These are phyloP conservation scores for Strongylocentrotus purpuratus DNA, from an alignment of 35 echinoderm and acorn worm species.

Conservation along the genomic window DNA sequence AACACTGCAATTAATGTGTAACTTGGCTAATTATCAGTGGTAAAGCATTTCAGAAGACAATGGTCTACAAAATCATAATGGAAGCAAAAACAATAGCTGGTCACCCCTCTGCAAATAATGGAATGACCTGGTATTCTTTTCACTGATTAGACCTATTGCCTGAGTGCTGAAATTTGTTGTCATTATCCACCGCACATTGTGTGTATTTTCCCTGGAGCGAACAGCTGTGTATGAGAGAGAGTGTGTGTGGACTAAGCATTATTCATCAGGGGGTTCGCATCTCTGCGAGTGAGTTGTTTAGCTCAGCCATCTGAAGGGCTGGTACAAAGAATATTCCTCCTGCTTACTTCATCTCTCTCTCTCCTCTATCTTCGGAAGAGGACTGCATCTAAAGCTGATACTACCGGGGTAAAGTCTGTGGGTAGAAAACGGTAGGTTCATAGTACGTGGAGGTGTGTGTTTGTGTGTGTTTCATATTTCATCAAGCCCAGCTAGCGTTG, in stretches of 20 bases:
- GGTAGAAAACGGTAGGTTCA: not conserved
- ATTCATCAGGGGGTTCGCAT: not conserved
- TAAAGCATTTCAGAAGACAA: not conserved
- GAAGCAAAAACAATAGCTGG: not conserved
- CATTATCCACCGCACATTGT: not conserved
- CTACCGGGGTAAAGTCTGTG: not conserved
- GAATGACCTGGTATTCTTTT: not conserved
- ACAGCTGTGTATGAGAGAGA: not conserved
- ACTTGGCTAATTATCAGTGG: not conserved
- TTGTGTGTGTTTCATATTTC: slow-evolving; percentile 3
- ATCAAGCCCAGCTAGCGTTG: not conserved
- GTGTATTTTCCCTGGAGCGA: not conserved
- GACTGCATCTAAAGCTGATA: not conserved
- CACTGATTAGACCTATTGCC: not conserved
- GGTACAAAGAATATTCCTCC: slow-evolving; percentile 6
- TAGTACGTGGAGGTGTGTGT: not conserved
- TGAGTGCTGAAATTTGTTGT: not conserved
- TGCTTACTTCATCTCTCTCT: not conserved
- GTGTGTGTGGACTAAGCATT: not conserved
- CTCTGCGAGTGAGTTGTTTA: not conserved
- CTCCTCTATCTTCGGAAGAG: not conserved
- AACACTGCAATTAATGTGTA: too few species aligned
- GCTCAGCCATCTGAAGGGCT: not conserved
- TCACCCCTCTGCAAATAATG: not conserved
- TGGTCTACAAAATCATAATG: not conserved